Evolutionary conservation across 2,888 invertebrate species (phyloP).

Genomic region (Lochmaea crataegi): DNA sequence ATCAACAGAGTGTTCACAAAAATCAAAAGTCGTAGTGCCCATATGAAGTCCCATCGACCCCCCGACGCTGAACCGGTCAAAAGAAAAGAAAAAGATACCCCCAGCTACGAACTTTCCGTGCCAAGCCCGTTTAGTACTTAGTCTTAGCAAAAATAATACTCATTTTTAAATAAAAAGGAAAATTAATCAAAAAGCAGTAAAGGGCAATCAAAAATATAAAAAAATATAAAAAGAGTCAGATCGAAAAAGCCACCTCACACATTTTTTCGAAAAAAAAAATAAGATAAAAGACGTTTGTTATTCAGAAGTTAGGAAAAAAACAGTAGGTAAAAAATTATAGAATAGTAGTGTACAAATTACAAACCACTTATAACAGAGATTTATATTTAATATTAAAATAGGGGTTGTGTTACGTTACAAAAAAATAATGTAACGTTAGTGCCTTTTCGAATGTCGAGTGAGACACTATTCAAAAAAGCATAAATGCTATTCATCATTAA

Average conservation of each 20-base stretch:
- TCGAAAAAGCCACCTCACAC: conserved; percentile 50
- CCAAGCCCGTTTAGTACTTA: conserved; percentile 64
- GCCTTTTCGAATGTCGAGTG: conserved; percentile 66
- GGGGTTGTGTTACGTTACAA: conserved; percentile 64
- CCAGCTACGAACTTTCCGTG: conserved; percentile 60
- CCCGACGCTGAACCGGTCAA: conserved; percentile 79
- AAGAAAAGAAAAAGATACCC: conserved; percentile 50
- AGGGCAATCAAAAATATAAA: conserved; percentile 61
- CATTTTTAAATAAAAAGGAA: conserved; percentile 39
- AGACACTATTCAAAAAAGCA: conserved; percentile 59
- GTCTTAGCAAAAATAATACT: conserved; percentile 49
- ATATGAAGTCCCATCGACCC: conserved; percentile 98
- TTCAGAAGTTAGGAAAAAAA: conserved; percentile 42
- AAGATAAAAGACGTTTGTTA: conserved; percentile 24
- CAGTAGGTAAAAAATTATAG: conserved; percentile 51
- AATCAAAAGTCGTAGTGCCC: conserved; percentile 98
- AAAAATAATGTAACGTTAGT: conserved; percentile 62
- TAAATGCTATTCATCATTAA: conserved; percentile 43
- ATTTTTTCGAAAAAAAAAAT: conserved; percentile 42
- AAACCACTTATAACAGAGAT: conserved; percentile 64
- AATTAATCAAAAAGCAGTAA: conserved; percentile 57
- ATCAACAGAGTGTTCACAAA: conserved; percentile 91
- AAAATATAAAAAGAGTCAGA: conserved; percentile 57
- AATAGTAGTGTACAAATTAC: conserved; percentile 60
- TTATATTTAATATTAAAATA: conserved; percentile 64